These are phyloP conservation scores for Larimichthys polyactis DNA, from an alignment of 2,113 vertebrate species.

Conservation along the genomic window DNA sequence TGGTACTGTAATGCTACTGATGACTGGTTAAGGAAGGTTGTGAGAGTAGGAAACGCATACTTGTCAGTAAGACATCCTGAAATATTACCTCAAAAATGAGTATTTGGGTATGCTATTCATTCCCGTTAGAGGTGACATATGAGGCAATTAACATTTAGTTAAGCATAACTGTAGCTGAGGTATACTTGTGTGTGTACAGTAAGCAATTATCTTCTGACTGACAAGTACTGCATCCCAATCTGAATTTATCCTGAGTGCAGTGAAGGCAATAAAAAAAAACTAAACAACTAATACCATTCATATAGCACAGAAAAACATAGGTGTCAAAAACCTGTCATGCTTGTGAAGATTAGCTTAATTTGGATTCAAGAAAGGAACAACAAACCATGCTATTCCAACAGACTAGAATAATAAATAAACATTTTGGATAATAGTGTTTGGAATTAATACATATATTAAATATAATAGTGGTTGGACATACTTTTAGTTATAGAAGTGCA, in stretches of 20 bases:
- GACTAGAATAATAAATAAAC: constrained; percentile 36
- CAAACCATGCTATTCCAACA: constrained; percentile 12
- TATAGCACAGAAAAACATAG: constrained; percentile 19
- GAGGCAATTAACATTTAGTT: constrained; percentile 44
- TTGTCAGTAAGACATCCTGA: constrained; percentile 55
- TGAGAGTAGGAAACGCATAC: constrained; percentile 41
- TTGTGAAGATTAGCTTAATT: neutral
- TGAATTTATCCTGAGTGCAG: constrained; percentile 63
- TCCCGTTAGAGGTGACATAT: constrained; percentile 37
- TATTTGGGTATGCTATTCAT: neutral
- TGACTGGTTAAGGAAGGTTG: constrained; percentile 62
- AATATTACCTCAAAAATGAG: constrained; percentile 51
- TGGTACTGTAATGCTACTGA: constrained; percentile 54
- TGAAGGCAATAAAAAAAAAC: constrained; percentile 56
- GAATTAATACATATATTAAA: constrained; percentile 5
- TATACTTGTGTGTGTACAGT: constrained; percentile 53
- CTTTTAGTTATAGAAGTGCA: constrained; percentile 34
- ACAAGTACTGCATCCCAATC: constrained; percentile 42
- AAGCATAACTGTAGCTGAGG: constrained; percentile 63
- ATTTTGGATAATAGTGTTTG: too few species aligned
- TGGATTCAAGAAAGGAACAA: constrained; percentile 13
- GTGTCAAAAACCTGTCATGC: constrained; percentile 9
- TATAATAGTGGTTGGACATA: constrained; percentile 26
- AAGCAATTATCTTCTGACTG: constrained; percentile 24
- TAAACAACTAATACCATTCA: constrained; percentile 17